phyloP scores from a whole-genome alignment of 23 tunicate species.

The Halocynthia roretzi region DNA sequence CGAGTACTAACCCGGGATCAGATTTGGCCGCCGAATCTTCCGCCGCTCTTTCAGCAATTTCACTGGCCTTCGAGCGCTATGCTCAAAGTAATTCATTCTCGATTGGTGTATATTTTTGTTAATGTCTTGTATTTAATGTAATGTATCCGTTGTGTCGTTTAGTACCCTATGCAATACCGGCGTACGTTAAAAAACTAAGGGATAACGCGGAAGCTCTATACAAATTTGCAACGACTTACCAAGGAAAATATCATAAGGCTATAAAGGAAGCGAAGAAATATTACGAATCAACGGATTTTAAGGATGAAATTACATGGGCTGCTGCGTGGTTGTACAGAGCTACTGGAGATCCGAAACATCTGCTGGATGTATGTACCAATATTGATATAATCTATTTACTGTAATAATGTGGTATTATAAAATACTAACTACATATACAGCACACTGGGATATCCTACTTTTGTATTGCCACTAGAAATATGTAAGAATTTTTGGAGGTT shows the following conservation, averaged over 20 bases:
- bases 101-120: neutral
- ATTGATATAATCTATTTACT: neutral
- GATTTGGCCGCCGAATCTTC: constrained; percentile 87
- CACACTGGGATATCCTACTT: too few relatives aligned
- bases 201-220: constrained; percentile 46
- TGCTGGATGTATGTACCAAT: constrained; percentile 16
- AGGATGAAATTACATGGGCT: constrained; percentile 78
- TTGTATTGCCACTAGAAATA: too few relatives aligned
- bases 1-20: constrained; percentile 61
- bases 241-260: constrained; percentile 53
- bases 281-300: constrained; percentile 59
- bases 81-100: constrained; percentile 21
- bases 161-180: constrained; percentile 10
- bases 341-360: constrained; percentile 50
- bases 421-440: too few relatives aligned
- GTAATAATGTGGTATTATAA: neutral
- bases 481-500: too few relatives aligned
- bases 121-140: neutral
- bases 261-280: constrained; percentile 46
- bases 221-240: constrained; percentile 42
- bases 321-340: constrained; percentile 90
- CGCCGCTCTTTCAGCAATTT: constrained; percentile 88
- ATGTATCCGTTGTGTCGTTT: neutral
- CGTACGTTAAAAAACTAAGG: constrained; percentile 32
- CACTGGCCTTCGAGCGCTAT: constrained; percentile 44